These are phyloP conservation scores for Crypturellus undulatus DNA, from an alignment of 2,113 vertebrate genomes.

Conservation along the genomic window DNA sequence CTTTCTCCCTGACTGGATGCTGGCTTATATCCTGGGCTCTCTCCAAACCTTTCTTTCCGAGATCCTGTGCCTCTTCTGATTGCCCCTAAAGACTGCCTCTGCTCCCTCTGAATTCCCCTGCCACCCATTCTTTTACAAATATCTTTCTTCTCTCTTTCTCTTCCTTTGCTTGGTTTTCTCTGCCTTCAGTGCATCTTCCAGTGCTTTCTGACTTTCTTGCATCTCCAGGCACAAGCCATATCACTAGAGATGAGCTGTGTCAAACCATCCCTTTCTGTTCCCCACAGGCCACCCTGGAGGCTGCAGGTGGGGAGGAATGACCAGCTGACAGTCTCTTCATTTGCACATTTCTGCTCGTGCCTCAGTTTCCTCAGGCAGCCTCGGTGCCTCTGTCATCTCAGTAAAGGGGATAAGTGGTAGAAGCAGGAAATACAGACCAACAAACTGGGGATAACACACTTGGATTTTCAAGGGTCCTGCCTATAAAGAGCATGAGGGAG, in stretches of 20 bases:
- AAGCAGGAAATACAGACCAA: not conserved
- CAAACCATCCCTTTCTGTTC: not conserved
- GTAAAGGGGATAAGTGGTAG: not conserved
- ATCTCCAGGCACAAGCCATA: not conserved
- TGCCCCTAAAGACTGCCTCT: not conserved
- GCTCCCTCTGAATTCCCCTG: not conserved
- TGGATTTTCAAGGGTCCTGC: not conserved
- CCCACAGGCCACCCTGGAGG: not conserved
- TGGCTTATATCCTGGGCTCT: not conserved
- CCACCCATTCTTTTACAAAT: not conserved
- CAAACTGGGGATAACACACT: not conserved
- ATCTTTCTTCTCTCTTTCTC: not conserved
- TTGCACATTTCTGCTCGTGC: not conserved
- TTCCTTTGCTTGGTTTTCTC: not conserved
- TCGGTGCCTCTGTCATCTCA: not conserved
- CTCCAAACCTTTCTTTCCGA: not conserved
- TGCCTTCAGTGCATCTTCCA: not conserved
- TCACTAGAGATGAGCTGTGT: not conserved
- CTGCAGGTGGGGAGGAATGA: not conserved
- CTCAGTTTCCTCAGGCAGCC: not conserved
- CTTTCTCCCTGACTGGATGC: not conserved
- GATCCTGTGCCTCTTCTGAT: not conserved
- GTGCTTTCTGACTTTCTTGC: not conserved
- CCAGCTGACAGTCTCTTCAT: not conserved
- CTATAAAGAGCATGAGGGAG: not conserved